phyloP scores from a whole-genome alignment of 2,888 invertebrate species.

The Villa cingulata region DNA sequence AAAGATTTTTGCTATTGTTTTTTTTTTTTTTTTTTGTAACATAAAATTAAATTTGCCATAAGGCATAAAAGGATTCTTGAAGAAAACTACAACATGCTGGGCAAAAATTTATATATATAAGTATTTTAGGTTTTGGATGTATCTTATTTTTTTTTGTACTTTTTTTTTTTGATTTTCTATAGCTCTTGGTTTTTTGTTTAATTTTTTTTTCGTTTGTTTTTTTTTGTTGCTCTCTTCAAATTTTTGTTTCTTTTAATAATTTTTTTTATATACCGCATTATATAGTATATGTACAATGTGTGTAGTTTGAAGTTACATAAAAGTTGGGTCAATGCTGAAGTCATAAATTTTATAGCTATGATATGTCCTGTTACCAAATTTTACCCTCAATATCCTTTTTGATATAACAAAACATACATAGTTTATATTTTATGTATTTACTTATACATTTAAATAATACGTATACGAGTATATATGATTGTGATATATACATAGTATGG shows the following conservation, averaged over 20 bases:
- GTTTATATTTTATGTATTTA: too few relatives aligned
- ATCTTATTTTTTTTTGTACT: neutral
- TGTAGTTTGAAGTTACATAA: slow-evolving; percentile 1
- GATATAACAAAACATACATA: neutral
- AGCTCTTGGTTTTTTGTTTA: too few relatives aligned
- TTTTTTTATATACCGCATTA: too few relatives aligned
- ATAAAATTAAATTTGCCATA: neutral
- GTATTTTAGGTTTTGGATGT: neutral
- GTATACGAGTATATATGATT: too few relatives aligned
- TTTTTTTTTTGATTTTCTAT: neutral
- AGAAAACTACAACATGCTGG: neutral
- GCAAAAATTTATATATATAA: neutral
- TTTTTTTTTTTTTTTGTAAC: neutral
- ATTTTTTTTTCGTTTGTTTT: too few relatives aligned
- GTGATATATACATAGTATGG: too few relatives aligned
- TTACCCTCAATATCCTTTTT: neutral
- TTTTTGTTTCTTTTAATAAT: too few relatives aligned
- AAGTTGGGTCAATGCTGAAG: slow-evolving; percentile 5
- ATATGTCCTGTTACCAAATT: slow-evolving; percentile 3
- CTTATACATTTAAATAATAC: too few relatives aligned
- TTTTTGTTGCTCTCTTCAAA: neutral
- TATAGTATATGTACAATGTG: too few relatives aligned
- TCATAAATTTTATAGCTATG: slow-evolving; percentile 8
- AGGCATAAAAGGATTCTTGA: neutral
- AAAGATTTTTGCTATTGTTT: too few relatives aligned